Percentiles rank a stretch among this genome's conserved stretches.
These are phyloP conservation scores for Frankliniella intonsa DNA, from an alignment of 2,888 invertebrate species.

Conservation along the genomic window DNA sequence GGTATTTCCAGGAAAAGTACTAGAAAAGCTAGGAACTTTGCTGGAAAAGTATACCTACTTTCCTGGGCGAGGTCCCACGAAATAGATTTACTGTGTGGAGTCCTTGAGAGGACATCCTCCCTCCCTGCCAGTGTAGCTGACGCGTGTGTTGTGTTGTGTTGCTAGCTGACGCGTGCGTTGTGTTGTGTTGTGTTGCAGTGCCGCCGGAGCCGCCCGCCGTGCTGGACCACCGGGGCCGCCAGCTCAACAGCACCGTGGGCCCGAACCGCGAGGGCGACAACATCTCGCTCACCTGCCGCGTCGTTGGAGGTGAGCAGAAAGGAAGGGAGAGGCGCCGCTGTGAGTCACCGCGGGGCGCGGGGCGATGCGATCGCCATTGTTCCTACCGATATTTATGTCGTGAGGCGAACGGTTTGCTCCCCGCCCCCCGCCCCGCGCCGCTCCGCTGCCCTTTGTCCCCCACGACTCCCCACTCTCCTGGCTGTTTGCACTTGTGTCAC, in stretches of 20 bases:
- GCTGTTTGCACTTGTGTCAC: no score
- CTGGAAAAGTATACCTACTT: no score
- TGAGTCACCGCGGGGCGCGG: background rate
- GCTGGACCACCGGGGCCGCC: slow-evolving; percentile 76
- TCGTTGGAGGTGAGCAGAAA: slow-evolving; percentile 65
- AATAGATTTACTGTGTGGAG: no score
- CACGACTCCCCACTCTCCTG: no score
- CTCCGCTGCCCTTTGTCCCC: background rate
- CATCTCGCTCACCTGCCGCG: slow-evolving; percentile 77
- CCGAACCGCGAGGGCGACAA: slow-evolving; percentile 84
- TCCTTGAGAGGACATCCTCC: no score
- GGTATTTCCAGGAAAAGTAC: no score
- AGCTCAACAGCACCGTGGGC: slow-evolving; percentile 74
- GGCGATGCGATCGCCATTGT: background rate
- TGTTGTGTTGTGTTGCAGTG: slow-evolving; percentile 57
- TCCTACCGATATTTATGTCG: background rate
- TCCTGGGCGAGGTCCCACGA: no score
- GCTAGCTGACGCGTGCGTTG: no score
- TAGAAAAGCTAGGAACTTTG: no score
- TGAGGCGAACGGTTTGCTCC: background rate
- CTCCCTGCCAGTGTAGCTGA: no score
- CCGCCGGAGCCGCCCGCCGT: slow-evolving; percentile 83
- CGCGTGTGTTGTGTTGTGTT: no score
- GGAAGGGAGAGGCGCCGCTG: background rate
- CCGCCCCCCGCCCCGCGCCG: background rate